These are phyloP conservation scores for Morelia viridis DNA, from an alignment of 2,797 vertebrate species.

Conservation along the genomic window DNA sequence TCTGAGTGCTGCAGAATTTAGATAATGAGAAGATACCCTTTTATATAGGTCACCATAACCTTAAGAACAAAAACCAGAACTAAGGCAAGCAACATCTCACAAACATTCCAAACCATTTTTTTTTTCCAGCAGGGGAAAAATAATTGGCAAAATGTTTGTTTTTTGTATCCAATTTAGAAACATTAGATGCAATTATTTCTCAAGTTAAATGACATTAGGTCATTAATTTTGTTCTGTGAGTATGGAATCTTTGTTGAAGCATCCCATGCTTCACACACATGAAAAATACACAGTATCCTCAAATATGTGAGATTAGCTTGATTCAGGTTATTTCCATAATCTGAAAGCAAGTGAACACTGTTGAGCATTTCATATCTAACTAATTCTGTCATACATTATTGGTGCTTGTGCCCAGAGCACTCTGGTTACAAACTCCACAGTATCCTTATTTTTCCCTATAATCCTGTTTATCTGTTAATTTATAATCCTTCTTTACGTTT, in stretches of 20 bases:
- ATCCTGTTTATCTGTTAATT: neutral
- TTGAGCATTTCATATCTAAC: constrained; percentile 18
- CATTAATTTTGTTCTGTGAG: constrained; percentile 11
- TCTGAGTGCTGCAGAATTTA: constrained; percentile 53
- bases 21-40: constrained; percentile 50
- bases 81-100: constrained; percentile 38
- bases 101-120: constrained; percentile 4
- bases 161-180: constrained; percentile 40
- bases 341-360: constrained; percentile 22
- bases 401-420: neutral
- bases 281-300: neutral
- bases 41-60: constrained; percentile 58
- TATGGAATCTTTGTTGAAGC: neutral
- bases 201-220: neutral
- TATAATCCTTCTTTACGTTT: neutral
- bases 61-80: constrained; percentile 39
- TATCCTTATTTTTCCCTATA: neutral
- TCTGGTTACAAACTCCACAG: neutral
- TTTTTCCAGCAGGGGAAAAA: constrained; percentile 46
- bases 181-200: constrained; percentile 32
- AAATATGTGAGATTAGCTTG: neutral
- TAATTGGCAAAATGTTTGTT: constrained; percentile 51
- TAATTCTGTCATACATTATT: neutral
- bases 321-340: constrained; percentile 10
- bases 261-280: neutral